A percentile compares a stretch with the other conserved stretches of the same genome.
phyloP scores from a whole-genome alignment of 2,888 invertebrate species.

The Clunio marinus region DNA sequence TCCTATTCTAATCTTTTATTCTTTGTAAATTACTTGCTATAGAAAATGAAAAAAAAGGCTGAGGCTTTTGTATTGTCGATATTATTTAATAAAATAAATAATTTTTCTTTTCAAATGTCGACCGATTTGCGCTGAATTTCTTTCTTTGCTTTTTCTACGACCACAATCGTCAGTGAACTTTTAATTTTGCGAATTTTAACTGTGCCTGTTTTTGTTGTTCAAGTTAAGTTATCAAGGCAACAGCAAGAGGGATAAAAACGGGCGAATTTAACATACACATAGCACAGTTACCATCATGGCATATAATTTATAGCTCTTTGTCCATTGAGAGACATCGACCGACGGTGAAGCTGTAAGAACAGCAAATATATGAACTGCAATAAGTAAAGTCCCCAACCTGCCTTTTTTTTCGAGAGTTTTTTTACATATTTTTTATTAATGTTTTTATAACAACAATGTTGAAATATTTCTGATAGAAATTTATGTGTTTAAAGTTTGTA shows the following conservation, averaged over 20 bases:
- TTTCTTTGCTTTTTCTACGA: neutral
- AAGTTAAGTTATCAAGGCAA: neutral
- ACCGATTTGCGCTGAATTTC: too few species aligned
- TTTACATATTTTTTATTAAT: neutral
- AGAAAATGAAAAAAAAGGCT: too few species aligned
- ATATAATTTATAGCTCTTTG: conserved; percentile 30
- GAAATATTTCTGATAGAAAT: neutral
- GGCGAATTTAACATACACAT: conserved; percentile 23
- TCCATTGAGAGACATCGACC: conserved; percentile 4
- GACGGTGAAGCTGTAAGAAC: neutral
- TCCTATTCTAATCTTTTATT: too few species aligned
- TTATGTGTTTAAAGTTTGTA: neutral
- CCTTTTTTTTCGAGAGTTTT: neutral
- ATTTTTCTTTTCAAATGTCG: conserved; percentile 30
- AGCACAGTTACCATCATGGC: conserved; percentile 26
- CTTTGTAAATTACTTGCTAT: too few species aligned
- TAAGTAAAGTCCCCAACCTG: neutral
- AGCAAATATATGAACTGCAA: neutral
- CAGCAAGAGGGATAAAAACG: neutral
- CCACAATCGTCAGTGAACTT: too few species aligned
- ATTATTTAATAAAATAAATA: conserved; percentile 29
- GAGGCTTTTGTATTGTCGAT: conserved; percentile 28
- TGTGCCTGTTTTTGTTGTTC: neutral
- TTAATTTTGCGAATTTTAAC: too few species aligned
- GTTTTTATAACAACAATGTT: neutral